phyloP scores from a whole-genome alignment of 1,140 invertebrate species.

The Periplaneta americana region DNA sequence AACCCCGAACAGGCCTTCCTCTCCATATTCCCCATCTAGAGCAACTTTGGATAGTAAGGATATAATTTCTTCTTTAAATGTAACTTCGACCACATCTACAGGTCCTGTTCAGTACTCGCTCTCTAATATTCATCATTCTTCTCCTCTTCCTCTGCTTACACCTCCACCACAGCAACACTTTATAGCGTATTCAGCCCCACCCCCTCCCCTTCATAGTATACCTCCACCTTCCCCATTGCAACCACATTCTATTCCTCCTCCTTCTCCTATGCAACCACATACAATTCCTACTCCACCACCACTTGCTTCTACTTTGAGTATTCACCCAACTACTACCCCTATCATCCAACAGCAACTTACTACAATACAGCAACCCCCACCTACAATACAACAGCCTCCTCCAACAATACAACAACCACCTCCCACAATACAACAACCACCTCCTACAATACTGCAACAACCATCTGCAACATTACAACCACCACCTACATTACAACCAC shows the following conservation, averaged over 20 bases:
- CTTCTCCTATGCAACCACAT: conserved; percentile 41
- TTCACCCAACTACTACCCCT: conserved; percentile 26
- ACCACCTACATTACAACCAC: conserved; percentile 31
- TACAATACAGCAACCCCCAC: conserved; percentile 32
- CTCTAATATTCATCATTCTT: conserved; percentile 21
- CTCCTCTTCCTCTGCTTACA: conserved; percentile 28
- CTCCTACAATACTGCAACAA: conserved; percentile 33
- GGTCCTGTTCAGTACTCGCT: conserved; percentile 1
- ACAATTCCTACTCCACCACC: conserved; percentile 44
- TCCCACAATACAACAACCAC: conserved; percentile 35
- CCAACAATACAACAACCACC: conserved; percentile 30
- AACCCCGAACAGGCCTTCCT: conserved; percentile 12
- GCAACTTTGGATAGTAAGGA: conserved; percentile 5
- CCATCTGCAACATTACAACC: conserved; percentile 32
- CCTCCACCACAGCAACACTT: conserved; percentile 14
- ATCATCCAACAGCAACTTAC: conserved; percentile 34
- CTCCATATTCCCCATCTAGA: conserved; percentile 17
- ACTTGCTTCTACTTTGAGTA: conserved; percentile 15
- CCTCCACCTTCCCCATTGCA: conserved; percentile 20
- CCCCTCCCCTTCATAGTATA: conserved; percentile 18
- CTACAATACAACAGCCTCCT: conserved; percentile 31
- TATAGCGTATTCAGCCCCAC: conserved; percentile 16
- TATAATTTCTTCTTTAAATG: background rate
- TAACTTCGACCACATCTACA: background rate
- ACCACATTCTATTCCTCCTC: conserved; percentile 36